Evolutionary conservation across 1,140 invertebrate genomes (phyloP), one percentile per base, ranked within the genome.

Genomic region (Ganaspis sp.): DNA sequence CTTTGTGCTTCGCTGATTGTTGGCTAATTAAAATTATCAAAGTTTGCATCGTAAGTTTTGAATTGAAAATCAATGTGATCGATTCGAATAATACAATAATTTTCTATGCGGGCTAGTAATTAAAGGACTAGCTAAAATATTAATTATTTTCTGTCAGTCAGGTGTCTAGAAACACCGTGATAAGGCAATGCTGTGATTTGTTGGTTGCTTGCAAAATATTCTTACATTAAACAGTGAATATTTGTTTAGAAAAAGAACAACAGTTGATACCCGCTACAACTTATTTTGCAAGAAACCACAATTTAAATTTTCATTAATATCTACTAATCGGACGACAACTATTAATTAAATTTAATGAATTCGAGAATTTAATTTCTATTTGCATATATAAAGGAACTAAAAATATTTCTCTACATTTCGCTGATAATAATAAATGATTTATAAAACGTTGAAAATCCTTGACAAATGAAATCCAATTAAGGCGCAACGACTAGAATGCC

Each of bases 151-250:
- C 84, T 76, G 85, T 90, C 89, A 89, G 89, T 90, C 89, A 87
- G 87, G 87, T 86, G 88, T 81, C 84, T 82, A 2, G 75, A 81
- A 77, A 76, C 70, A 71, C 83, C 83, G 77, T 73, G 53, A 85
- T 90, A 90, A 90, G 88, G 88, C 89, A 89, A 88, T 90, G 84
- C 79, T 88, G 88, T 88, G 88, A 90, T 84, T 86, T 70, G 71
- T 81, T 84, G 84, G 82, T 89, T 80, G 82, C 83, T 87, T 81
- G 81, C 79, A 85, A 83, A 84, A 84, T 75, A 49, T 49, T 17
- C 17, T 49, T 15, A 49, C 17, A 49, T 17, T 49, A n/a, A 49
- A 49, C 17, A 49, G 17, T 49, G n/a, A 49, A 45, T 12, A 12
- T 45, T 4, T 15, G 42, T 45, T 71, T n/a, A 12, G 73, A 19